phyloP scores from a whole-genome alignment of 2,797 vertebrate genomes.

The Danio jaintianensis region DNA sequence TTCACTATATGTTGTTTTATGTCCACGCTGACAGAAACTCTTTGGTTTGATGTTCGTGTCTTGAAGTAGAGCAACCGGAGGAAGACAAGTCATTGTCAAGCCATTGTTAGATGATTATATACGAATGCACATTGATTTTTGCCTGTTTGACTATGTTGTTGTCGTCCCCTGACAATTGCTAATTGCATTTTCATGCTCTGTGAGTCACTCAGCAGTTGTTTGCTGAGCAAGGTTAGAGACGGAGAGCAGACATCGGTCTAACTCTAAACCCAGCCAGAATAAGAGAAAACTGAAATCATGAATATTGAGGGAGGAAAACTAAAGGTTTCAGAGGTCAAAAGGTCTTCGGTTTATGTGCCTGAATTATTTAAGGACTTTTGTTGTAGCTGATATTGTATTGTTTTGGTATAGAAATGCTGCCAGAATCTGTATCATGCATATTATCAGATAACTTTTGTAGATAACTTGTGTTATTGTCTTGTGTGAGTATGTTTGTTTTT shows the following conservation, averaged over 20 bases:
- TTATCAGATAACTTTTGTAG: not conserved
- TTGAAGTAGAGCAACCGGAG: not conserved
- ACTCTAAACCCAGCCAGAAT: slow-evolving; percentile 1
- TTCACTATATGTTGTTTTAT: not conserved
- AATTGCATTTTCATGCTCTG: slow-evolving; percentile 31
- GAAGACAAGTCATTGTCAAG: not conserved
- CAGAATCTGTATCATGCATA: not conserved
- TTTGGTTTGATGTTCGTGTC: not conserved
- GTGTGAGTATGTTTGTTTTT: not conserved
- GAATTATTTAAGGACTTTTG: not conserved
- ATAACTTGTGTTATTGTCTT: not conserved
- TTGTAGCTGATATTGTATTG: not conserved
- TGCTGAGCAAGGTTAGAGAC: slow-evolving; percentile 13
- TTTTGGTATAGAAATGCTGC: not conserved
- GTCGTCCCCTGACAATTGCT: slow-evolving; percentile 11
- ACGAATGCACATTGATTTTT: slow-evolving; percentile 38
- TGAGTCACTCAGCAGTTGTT: slow-evolving; percentile 32
- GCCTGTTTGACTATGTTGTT: slow-evolving; percentile 5
- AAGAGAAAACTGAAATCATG: not conserved
- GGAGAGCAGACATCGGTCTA: slow-evolving; percentile 10
- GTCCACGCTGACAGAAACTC: not conserved
- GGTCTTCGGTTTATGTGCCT: not conserved
- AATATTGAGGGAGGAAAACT: not conserved
- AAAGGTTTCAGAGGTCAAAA: not conserved
- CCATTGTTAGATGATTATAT: not conserved